These are phyloP conservation scores for Pachyuromys duprasi DNA, from an alignment of 2,797 vertebrate species.

Conservation along the genomic window DNA sequence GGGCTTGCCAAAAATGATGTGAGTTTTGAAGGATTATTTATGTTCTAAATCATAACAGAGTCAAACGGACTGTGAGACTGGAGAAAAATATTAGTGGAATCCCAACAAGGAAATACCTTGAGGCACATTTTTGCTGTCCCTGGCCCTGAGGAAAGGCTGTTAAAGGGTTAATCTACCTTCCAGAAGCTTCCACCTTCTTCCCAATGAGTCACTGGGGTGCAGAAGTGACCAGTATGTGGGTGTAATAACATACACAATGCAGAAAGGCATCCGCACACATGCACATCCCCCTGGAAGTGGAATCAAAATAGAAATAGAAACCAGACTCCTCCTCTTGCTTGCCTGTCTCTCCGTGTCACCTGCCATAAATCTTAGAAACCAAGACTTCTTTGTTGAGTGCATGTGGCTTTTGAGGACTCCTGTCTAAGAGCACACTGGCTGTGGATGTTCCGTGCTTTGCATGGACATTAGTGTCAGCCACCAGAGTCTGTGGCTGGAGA, in stretches of 20 bases:
- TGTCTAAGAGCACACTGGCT: background rate
- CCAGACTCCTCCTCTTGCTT: slow-evolving; percentile 40
- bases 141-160: background rate
- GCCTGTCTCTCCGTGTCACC: slow-evolving; percentile 57
- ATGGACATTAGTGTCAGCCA: background rate
- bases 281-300: background rate
- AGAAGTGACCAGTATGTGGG: slow-evolving; percentile 42
- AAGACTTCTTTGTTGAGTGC: background rate
- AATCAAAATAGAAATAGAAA: slow-evolving; percentile 68
- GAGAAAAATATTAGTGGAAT: background rate
- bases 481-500: slow-evolving; percentile 40
- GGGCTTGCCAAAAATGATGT: background rate
- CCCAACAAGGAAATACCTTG: background rate
- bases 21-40: background rate
- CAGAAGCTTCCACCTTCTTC: slow-evolving; percentile 11
- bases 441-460: background rate
- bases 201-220: slow-evolving; percentile 22
- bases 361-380: slow-evolving; percentile 51
- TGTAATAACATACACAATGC: background rate
- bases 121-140: background rate
- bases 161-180: slow-evolving; percentile 56
- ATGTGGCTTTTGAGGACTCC: slow-evolving; percentile 30
- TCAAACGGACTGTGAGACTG: background rate
- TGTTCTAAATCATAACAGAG: background rate
- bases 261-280: background rate